Evolutionary conservation across 2,113 vertebrate genomes (phyloP).

Genomic region (Crotophaga sulcirostris): DNA sequence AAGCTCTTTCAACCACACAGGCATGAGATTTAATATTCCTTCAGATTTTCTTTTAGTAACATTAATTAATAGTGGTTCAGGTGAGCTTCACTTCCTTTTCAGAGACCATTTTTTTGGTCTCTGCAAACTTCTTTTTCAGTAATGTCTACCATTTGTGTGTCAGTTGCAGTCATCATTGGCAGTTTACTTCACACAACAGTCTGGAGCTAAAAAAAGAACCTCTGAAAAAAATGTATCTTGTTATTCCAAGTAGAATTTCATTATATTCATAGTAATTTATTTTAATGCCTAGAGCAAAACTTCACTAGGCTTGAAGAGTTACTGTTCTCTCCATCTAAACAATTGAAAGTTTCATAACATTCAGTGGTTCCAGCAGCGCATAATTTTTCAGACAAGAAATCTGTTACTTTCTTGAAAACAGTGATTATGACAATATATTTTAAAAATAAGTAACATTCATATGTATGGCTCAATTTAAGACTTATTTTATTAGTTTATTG

Average conservation of each 20-base stretch:
- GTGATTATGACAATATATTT: neutral
- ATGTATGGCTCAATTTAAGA: neutral
- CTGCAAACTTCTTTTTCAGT: neutral
- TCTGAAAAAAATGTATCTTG: neutral
- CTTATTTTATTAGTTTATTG: neutral
- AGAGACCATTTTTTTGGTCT: neutral
- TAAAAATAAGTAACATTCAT: neutral
- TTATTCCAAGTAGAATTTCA: neutral
- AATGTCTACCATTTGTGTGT: neutral
- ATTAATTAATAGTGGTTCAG: neutral
- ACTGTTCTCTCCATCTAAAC: neutral
- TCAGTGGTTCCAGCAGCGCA: neutral
- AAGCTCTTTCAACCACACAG: neutral
- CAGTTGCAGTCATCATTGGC: too few species aligned
- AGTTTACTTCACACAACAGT: neutral
- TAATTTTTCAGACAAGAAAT: neutral
- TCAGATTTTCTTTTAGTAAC: neutral
- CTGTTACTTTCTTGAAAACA: neutral
- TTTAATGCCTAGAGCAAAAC: neutral
- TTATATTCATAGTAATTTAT: neutral
- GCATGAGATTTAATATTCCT: neutral
- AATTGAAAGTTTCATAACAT: neutral
- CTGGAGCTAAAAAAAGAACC: neutral
- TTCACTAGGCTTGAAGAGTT: neutral
- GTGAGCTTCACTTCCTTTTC: neutral